Base-by-base conservation (phyloP, 2,113 vertebrate genomes). In the Geothlypis trichas region DNA sequence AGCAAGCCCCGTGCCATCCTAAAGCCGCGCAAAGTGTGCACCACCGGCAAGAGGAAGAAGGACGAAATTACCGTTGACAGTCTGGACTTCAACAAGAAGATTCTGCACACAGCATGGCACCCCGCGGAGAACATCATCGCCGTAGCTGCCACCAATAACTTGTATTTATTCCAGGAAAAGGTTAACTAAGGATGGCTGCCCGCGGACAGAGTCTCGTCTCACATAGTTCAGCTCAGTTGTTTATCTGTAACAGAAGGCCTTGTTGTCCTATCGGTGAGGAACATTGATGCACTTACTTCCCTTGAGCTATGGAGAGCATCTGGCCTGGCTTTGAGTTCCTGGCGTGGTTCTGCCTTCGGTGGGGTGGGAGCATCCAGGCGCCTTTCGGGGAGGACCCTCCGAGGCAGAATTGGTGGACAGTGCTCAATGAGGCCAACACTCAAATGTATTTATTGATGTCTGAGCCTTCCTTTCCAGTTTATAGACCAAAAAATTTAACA, bases 391-490 rank as follows among this genome's bases (percentile, higher is more conserved):
- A 74, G 73, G 67, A 78, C 51, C 92, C 94, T 83, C 42, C 52
- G 82, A 72, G 83, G 96, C 97, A 90, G 95, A 97, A 92, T 89
- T 77, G 96, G 97, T 94, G 97, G 98, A 98, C 97, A 84, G 97
- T 93, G 97, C 98, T 98, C 98, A 95, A 69, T 84, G 94, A 98
- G 98, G 98, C 98, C 98, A 94, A 87, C 96, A 95, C 98, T 98
- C 97, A 95, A n/a, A 97, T 98, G 97, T 98, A 98, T 99, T 98
- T 99, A 99, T 98, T 99, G 97, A 97, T 98, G 98, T 98, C 98
- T 98, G 97, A 98, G 98, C 98, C 98, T 98, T 97, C 98, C 98
- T 98, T 98, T 98, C 98, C 98, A 97, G 97, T 98, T 98, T 97
- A 97, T 98, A 97, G 97, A 98, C 98, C 98, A 98, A 99, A 98